A percentile compares a stretch with the other conserved stretches of the same genome.
phyloP scores from a whole-genome alignment of 2,797 vertebrate genomes.

The Argya squamiceps region DNA sequence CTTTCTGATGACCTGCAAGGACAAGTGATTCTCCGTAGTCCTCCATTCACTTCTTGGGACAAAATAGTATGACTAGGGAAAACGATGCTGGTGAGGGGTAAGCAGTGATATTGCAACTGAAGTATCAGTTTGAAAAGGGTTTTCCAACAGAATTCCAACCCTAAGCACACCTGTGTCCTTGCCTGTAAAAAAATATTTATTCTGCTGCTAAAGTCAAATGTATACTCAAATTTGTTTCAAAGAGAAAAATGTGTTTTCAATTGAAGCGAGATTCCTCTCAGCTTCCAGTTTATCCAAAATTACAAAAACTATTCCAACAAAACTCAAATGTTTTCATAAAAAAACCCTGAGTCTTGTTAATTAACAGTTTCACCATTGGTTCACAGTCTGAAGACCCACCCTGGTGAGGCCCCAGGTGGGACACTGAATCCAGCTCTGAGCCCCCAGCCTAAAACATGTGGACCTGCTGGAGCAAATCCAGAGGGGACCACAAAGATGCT shows the following conservation, averaged over 20 bases:
- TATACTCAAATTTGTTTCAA: background rate
- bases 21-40: background rate
- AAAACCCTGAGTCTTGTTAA: accelerated
- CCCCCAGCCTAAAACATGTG: accelerated
- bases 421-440: background rate
- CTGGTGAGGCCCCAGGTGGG: accelerated
- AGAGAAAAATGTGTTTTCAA: background rate
- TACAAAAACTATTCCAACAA: background rate
- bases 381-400: background rate
- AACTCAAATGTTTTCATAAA: background rate
- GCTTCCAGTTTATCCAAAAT: background rate
- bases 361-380: background rate
- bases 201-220: background rate
- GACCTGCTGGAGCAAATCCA: background rate
- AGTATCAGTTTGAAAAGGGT: background rate
- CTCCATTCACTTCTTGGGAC: background rate
- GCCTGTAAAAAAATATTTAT: background rate
- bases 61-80: background rate
- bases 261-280: background rate
- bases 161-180: background rate
- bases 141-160: background rate
- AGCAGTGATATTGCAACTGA: background rate
- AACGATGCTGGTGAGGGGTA: background rate
- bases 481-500: background rate
- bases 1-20: background rate